Conservation (phyloP, 2,888 invertebrate genomes). For the Lamellibrachia columna region DNA sequence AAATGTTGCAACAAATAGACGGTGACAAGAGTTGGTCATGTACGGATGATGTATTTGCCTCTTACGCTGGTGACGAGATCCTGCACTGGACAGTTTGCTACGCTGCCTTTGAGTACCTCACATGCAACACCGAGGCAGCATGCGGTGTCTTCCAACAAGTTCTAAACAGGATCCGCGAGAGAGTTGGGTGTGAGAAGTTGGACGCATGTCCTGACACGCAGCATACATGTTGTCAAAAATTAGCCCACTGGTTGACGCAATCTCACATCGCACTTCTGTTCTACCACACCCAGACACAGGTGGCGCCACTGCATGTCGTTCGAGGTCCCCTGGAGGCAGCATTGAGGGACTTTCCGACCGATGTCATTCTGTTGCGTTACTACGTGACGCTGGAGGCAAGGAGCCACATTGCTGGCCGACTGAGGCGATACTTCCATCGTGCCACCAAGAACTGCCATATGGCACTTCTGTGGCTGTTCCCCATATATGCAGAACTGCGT, state of each 20-base stretch:
- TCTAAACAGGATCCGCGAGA: not conserved
- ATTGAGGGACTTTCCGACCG: constrained; percentile 50
- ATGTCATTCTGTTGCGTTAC: constrained; percentile 47
- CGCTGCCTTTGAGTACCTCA: constrained; percentile 57
- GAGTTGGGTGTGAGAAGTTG: not conserved
- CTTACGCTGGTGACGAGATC: constrained; percentile 26
- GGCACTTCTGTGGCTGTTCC: constrained; percentile 38
- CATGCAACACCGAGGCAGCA: constrained; percentile 45
- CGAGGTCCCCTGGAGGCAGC: constrained; percentile 48
- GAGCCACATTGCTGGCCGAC: constrained; percentile 52
- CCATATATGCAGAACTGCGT: constrained; percentile 47
- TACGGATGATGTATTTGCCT: not conserved
- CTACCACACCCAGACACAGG: constrained; percentile 47
- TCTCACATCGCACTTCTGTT: constrained; percentile 44
- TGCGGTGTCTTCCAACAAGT: constrained; percentile 39
- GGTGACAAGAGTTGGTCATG: not conserved
- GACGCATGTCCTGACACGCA: not conserved
- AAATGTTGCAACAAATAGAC: not conserved
- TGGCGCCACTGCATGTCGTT: constrained; percentile 46
- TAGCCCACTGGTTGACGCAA: constrained; percentile 24
- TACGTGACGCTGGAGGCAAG: constrained; percentile 54
- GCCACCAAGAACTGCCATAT: constrained; percentile 42
- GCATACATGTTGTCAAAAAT: not conserved
- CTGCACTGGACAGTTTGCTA: constrained; percentile 48
- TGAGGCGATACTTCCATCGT: constrained; percentile 53